Percentiles rank a stretch among this genome's conserved stretches.
phyloP scores from a whole-genome alignment of 2,113 vertebrate species.

The Pantherophis guttatus region DNA sequence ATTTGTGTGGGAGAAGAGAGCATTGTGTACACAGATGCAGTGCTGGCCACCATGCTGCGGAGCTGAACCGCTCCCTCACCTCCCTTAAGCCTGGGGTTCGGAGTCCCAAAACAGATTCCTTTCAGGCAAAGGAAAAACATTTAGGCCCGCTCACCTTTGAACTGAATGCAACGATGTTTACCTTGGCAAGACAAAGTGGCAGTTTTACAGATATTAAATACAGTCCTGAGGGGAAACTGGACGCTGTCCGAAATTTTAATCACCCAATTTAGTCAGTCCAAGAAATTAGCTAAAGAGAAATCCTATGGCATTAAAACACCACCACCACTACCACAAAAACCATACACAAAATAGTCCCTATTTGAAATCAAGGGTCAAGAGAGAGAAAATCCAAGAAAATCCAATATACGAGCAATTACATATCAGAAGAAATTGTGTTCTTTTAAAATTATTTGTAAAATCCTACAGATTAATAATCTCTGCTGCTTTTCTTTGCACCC shows the following conservation, averaged over 20 bases:
- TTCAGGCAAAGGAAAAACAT: conserved; percentile 90
- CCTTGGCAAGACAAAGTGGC: conserved; percentile 94
- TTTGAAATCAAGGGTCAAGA: conserved; percentile 35
- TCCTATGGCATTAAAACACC: conserved; percentile 14
- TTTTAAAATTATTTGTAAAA: conserved; percentile 14
- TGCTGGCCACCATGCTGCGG: conserved; percentile 63
- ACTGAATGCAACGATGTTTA: conserved; percentile 95
- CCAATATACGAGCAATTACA: background rate
- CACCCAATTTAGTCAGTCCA: conserved; percentile 66
- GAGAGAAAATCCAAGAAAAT: conserved; percentile 21
- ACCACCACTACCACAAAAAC: background rate
- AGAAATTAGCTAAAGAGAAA: conserved; percentile 52
- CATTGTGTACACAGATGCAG: conserved; percentile 87
- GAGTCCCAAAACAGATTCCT: conserved; percentile 86
- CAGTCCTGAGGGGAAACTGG: conserved; percentile 82
- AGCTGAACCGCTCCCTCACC: conserved; percentile 67
- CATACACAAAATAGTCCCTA: background rate
- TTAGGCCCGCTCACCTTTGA: conserved; percentile 95
- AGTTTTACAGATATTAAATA: conserved; percentile 99
- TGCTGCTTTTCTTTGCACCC: conserved; percentile 39
- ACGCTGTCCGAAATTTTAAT: conserved; percentile 73
- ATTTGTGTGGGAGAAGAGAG: conserved; percentile 83
- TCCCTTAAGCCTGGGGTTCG: conserved; percentile 70
- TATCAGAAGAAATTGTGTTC: conserved; percentile 17
- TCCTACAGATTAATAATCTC: conserved; percentile 53